Evolutionary conservation across 2,888 invertebrate species (phyloP).

Genomic region (Hydroisotoma schaefferi): DNA sequence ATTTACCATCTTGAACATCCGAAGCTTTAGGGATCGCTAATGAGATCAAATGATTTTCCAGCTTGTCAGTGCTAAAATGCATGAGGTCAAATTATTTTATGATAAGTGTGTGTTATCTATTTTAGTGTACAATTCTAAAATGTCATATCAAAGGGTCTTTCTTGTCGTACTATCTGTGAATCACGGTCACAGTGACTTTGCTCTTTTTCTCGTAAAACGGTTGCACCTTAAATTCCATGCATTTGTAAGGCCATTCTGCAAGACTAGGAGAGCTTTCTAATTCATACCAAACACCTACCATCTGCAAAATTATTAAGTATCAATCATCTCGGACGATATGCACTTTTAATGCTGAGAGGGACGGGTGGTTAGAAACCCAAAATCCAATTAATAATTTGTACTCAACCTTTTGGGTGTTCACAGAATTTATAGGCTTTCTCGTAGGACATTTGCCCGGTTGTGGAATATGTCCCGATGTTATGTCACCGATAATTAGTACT

Average conservation of each 20-base stretch:
- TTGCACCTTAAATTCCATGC: slow-evolving; percentile 15
- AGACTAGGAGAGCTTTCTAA: slow-evolving; percentile 21
- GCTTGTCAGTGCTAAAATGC: background rate
- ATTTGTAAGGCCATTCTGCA: slow-evolving; percentile 26
- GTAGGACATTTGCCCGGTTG: slow-evolving; percentile 1
- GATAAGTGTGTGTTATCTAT: no score
- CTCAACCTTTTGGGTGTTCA: slow-evolving; percentile 5
- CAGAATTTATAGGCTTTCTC: background rate
- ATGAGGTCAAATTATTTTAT: no score
- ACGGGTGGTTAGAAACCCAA: background rate
- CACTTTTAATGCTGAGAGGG: background rate
- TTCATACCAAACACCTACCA: slow-evolving; percentile 20
- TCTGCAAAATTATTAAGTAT: background rate
- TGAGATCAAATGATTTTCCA: slow-evolving; percentile 1
- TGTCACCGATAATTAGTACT: no score
- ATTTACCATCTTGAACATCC: slow-evolving; percentile 9
- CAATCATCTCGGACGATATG: background rate
- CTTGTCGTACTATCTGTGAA: slow-evolving; percentile 18
- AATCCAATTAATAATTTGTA: background rate
- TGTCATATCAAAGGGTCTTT: no score
- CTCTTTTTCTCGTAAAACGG: slow-evolving; percentile 23
- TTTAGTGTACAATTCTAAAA: no score
- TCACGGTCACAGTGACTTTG: slow-evolving; percentile 8
- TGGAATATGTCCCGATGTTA: slow-evolving; percentile 7
- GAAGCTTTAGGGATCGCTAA: background rate